These are phyloP conservation scores for Psilanteris sp. DNA, from an alignment of 1,140 invertebrate genomes.

Conservation along the genomic window DNA sequence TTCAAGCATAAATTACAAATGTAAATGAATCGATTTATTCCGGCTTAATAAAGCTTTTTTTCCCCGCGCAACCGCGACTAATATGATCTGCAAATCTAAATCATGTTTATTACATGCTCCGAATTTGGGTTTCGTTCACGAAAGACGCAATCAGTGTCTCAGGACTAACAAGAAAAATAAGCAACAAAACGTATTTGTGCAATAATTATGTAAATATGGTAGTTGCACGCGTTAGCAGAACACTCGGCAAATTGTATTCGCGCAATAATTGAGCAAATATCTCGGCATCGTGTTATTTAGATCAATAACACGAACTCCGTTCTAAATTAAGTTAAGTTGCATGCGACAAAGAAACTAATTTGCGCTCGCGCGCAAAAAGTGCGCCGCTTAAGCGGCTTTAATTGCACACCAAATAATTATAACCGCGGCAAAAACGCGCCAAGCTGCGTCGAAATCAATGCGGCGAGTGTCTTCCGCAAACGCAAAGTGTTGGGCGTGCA, in stretches of 20 bases:
- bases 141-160: constrained; percentile 28
- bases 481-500: no score
- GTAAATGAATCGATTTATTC: no score
- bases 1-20: no score
- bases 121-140: constrained; percentile 7
- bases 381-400: constrained; percentile 21
- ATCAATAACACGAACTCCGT: constrained; percentile 35
- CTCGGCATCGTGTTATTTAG: constrained; percentile 41
- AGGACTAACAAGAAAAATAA: constrained; percentile 26
- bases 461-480: constrained; percentile 10
- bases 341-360: constrained; percentile 42
- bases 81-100: no score
- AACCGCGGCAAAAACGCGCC: constrained; percentile 7
- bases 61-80: no score
- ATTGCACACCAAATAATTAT: constrained; percentile 41
- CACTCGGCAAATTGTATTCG: constrained; percentile 38
- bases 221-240: constrained; percentile 37
- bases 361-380: constrained; percentile 13
- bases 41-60: no score
- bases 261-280: constrained; percentile 59
- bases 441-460: constrained; percentile 17
- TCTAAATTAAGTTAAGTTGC: constrained; percentile 23
- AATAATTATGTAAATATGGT: constrained; percentile 50
- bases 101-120: background rate
- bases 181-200: constrained; percentile 36